Base-by-base conservation (phyloP, 2,113 vertebrate genomes). In the Toxotes chatareus region DNA sequence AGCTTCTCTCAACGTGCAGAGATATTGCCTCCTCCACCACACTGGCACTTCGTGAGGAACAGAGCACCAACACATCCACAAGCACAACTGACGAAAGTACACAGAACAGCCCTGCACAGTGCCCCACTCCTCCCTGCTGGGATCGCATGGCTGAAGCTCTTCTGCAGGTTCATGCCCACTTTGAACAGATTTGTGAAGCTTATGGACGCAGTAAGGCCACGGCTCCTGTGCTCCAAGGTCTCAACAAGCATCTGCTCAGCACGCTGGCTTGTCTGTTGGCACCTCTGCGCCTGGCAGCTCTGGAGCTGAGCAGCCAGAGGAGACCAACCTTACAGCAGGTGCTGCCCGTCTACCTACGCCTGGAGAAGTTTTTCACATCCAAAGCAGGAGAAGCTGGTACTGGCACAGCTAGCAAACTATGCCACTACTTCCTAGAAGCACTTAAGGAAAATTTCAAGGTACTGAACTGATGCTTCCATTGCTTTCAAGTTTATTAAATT, bases 351-450 rank as follows among this genome's bases (percentile, higher is more conserved):
- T 99, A 99, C 2, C 96, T 99, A 67, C 95, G 96, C 81, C 91
- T 99, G 93, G 98, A 99, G 95, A 99, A 99, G 93, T 97, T 99
- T n/a, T 99, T 99, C 93, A 99, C 98, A 13, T 95, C 97, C 90
- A 99, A 99, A 95, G 98, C 98, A 36, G 97, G 98, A 0, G 98
- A 99, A 2, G 97, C 97, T 0, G 97, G 98, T 1, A 94, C 96
- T 0, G 97, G 98, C 90, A 93, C 96, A 0, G 96, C 98, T 81
- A 99, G 98, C 94, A 99, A 99, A 87, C 96, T 99, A 67, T 99
- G 98, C 94, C 98, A 99, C 93, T 98, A 98, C 93, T 99, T 99
- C 86, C 93, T 99, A 47, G 98, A 99, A 89, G 98, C 98, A 0
- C 95, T 99, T 66, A 99, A 99, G 90, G 98, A 99, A 94, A 98